Conservation (phyloP, 2,113 vertebrate genomes). For the Amblyornis subalaris region DNA sequence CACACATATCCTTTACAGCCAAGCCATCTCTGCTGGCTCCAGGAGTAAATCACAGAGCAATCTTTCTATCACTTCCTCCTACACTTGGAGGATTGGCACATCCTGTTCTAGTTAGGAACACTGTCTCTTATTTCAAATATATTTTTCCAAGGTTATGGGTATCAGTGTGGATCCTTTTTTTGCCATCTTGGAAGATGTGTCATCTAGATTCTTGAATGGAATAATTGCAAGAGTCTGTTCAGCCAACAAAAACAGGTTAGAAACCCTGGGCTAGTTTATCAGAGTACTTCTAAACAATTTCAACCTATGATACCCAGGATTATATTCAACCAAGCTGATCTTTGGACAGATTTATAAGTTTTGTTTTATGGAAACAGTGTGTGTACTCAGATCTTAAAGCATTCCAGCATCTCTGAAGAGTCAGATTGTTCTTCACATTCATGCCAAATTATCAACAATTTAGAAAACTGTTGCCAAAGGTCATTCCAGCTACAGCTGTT, state of each 20-base stretch:
- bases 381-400: not conserved
- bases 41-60: not conserved
- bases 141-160: not conserved
- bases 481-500: conserved; percentile 4
- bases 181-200: not conserved
- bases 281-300: not conserved
- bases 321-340: not conserved
- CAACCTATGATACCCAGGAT: not conserved
- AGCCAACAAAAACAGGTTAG: not conserved
- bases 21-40: not conserved
- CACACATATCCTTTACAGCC: not conserved
- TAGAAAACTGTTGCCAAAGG: conserved; percentile 37
- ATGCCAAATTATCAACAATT: conserved; percentile 37
- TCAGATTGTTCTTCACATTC: not conserved
- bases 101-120: not conserved
- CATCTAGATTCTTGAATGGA: not conserved
- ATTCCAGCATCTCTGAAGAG: not conserved
- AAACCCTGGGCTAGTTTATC: not conserved
- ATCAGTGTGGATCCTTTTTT: not conserved
- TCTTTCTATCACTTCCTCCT: not conserved
- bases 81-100: not conserved
- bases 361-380: not conserved
- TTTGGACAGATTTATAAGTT: not conserved
- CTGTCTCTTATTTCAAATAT: not conserved
- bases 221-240: not conserved